A percentile compares a stretch with the other conserved stretches of the same genome.
Conservation (phyloP, 1,140 invertebrate species). For the Nephila pilipes region DNA sequence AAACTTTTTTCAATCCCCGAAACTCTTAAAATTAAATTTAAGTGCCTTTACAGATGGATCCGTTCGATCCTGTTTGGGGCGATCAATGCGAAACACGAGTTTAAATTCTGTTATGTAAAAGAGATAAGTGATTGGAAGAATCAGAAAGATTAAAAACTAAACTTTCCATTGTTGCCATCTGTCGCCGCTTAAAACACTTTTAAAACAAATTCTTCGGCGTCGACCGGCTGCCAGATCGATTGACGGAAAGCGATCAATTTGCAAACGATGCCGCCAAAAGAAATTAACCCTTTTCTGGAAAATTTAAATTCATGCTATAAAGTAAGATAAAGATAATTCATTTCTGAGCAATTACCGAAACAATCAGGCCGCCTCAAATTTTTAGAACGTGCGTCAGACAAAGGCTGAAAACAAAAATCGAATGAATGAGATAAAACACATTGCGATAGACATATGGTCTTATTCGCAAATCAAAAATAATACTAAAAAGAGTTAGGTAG, state of each 20-base stretch:
- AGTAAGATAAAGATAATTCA: not conserved
- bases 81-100: not conserved
- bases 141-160: slow-evolving; percentile 12
- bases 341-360: slow-evolving; percentile 9
- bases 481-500: no score
- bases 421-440: no score
- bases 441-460: no score
- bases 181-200: slow-evolving; percentile 22
- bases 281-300: not conserved
- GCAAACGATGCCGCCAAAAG: slow-evolving; percentile 2
- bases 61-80: not conserved
- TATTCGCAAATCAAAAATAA: no score
- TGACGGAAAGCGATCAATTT: slow-evolving; percentile 16
- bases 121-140: not conserved
- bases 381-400: no score
- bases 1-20: no score
- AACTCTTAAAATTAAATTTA: no score
- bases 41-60: no score
- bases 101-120: not conserved
- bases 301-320: not conserved
- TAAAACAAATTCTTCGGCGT: slow-evolving; percentile 21
- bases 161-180: not conserved
- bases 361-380: not conserved
- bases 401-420: no score
- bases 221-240: slow-evolving; percentile 13